A percentile compares a stretch with the other conserved stretches of the same genome.
phyloP scores from a whole-genome alignment of 2,888 invertebrate genomes.

The Campaea margaritaria region DNA sequence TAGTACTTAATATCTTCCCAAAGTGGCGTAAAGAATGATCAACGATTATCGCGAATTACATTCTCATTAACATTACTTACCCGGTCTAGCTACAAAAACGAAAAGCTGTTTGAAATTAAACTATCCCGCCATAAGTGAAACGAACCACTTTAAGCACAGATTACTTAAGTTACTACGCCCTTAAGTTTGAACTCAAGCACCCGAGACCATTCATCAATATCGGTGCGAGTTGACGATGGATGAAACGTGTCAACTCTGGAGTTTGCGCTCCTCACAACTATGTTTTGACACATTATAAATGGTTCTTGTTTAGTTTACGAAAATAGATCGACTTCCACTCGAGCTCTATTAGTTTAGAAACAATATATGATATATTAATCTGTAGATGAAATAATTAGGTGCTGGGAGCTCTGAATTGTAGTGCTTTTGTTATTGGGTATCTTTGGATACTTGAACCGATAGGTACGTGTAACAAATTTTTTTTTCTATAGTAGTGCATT shows the following conservation, averaged over 20 bases:
- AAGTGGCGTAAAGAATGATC: too few species aligned
- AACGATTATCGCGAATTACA: too few species aligned
- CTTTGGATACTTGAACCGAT: too few species aligned
- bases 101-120: too few species aligned
- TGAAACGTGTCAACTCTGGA: slow-evolving; percentile 24
- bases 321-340: slow-evolving; percentile 28
- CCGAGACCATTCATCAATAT: slow-evolving; percentile 24
- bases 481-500: too few species aligned
- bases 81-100: too few species aligned
- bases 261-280: slow-evolving; percentile 25
- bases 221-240: slow-evolving; percentile 20
- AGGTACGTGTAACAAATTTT: too few species aligned
- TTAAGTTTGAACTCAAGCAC: slow-evolving; percentile 4
- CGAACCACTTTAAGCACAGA: too few species aligned
- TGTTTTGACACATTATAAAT: slow-evolving; percentile 43
- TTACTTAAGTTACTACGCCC: background rate
- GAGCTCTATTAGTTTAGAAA: slow-evolving; percentile 30
- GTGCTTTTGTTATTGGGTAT: too few species aligned
- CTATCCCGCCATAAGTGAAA: too few species aligned
- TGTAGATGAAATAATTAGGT: background rate
- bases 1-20: too few species aligned
- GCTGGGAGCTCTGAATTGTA: background rate
- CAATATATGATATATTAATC: slow-evolving; percentile 28
- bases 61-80: too few species aligned
- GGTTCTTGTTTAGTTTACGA: slow-evolving; percentile 41